A percentile compares a stretch with the other conserved stretches of the same genome.
phyloP scores from a whole-genome alignment of 2,797 vertebrate genomes.

The Cheirogaleus major region DNA sequence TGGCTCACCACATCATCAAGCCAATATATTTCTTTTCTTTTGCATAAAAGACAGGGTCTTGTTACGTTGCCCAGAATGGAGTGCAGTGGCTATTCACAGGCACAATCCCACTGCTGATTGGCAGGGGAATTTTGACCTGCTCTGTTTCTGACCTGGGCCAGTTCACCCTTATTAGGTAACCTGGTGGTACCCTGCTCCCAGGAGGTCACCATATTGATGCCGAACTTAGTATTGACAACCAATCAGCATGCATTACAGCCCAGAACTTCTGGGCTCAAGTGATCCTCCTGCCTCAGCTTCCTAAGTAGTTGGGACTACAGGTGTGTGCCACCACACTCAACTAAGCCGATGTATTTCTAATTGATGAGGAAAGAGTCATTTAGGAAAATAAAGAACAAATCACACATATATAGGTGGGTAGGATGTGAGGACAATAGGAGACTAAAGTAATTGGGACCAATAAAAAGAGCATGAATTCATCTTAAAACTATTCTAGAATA shows the following conservation, averaged over 20 bases:
- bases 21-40: slow-evolving; percentile 12
- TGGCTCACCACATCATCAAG: background rate
- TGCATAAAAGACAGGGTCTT: background rate
- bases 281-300: too few relatives aligned
- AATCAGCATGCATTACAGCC: too few relatives aligned
- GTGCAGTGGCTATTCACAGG: background rate
- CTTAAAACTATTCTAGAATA: slow-evolving; percentile 14
- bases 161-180: too few relatives aligned
- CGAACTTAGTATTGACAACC: too few relatives aligned
- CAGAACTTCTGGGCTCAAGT: too few relatives aligned
- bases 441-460: background rate
- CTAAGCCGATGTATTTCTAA: slow-evolving; percentile 27
- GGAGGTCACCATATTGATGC: too few relatives aligned
- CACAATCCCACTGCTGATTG: too few relatives aligned
- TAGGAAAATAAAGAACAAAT: slow-evolving; percentile 13
- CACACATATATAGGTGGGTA: background rate
- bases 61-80: background rate
- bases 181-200: too few relatives aligned
- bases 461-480: background rate
- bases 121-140: background rate
- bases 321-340: too few relatives aligned
- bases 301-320: too few relatives aligned
- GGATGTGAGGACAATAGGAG: background rate
- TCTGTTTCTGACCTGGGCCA: too few relatives aligned
- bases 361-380: slow-evolving; percentile 36